Evolutionary conservation across 1,140 invertebrate genomes (phyloP).

Genomic region (Littorina saxatilis): DNA sequence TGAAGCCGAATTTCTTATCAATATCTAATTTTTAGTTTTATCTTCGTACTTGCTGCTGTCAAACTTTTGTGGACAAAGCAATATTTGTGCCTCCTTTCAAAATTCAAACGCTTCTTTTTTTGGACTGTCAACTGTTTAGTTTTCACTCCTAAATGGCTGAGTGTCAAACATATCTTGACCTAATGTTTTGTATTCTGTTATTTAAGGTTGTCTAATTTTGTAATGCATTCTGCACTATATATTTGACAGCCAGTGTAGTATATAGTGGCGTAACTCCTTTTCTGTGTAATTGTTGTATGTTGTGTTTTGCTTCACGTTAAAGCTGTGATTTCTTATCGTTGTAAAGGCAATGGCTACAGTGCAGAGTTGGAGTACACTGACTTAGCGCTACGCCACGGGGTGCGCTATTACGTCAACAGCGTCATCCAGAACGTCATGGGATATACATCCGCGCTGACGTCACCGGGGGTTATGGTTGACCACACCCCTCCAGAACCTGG

Average conservation of each 20-base stretch:
- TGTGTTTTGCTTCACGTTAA: conserved; percentile 18
- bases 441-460: conserved; percentile 43
- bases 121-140: too few species aligned
- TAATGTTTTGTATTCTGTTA: too few species aligned
- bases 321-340: conserved; percentile 33
- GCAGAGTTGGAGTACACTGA: conserved; percentile 37
- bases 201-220: too few species aligned
- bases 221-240: conserved; percentile 47
- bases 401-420: conserved; percentile 48
- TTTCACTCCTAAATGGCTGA: too few species aligned
- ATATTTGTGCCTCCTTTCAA: too few species aligned
- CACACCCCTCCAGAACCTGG: conserved; percentile 51
- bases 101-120: too few species aligned
- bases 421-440: conserved; percentile 44
- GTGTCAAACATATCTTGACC: too few species aligned
- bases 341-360: conserved; percentile 40
- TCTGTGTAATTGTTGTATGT: conserved; percentile 28
- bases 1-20: too few species aligned
- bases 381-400: conserved; percentile 43
- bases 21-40: too few species aligned
- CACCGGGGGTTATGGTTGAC: conserved; percentile 50
- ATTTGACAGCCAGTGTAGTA: conserved; percentile 28
- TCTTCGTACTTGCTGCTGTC: too few species aligned
- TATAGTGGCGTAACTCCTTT: conserved; percentile 30
- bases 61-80: too few species aligned